A percentile compares a stretch with the other conserved stretches of the same genome.
Conservation (phyloP, 2,113 vertebrate species). For the Syngnathus typhle region DNA sequence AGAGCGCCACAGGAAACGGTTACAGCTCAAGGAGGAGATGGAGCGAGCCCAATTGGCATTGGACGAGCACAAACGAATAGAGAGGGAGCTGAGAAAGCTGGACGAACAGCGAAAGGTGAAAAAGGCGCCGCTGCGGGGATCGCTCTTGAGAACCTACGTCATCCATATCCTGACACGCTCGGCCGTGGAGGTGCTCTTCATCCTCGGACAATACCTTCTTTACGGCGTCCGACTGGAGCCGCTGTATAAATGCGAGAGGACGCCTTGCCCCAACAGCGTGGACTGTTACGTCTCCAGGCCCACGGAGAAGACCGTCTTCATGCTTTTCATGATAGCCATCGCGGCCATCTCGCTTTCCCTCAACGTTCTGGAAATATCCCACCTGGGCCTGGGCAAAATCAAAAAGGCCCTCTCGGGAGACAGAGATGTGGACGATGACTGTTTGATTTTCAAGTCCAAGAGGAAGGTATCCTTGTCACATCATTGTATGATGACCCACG, state of each 20-base stretch:
- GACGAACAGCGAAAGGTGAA: conserved; percentile 85
- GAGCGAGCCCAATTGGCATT: conserved; percentile 72
- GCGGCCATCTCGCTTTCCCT: conserved; percentile 84
- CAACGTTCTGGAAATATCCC: conserved; percentile 86
- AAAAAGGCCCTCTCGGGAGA: conserved; percentile 71
- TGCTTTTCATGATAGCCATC: conserved; percentile 90
- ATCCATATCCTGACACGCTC: conserved; percentile 91
- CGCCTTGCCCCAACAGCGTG: conserved; percentile 87
- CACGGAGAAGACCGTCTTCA: conserved; percentile 93
- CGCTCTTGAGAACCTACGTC: conserved; percentile 84
- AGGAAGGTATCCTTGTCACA: conserved; percentile 67
- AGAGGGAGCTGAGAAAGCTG: conserved; percentile 78
- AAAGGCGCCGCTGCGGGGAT: conserved; percentile 86
- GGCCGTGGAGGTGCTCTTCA: conserved; percentile 85
- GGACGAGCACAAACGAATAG: conserved; percentile 77
- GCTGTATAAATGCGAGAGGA: conserved; percentile 82
- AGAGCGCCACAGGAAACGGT: conserved; percentile 76
- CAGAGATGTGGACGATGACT: conserved; percentile 61
- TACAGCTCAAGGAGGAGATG: conserved; percentile 76
- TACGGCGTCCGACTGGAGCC: conserved; percentile 84
- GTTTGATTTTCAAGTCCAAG: conserved; percentile 66
- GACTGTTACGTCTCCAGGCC: conserved; percentile 95
- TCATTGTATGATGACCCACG: conserved; percentile 60
- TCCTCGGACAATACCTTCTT: conserved; percentile 86
- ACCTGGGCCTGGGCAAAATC: conserved; percentile 83